Evolutionary conservation across 2,888 invertebrate species (phyloP).

Genomic region (Torymus tubicola): DNA sequence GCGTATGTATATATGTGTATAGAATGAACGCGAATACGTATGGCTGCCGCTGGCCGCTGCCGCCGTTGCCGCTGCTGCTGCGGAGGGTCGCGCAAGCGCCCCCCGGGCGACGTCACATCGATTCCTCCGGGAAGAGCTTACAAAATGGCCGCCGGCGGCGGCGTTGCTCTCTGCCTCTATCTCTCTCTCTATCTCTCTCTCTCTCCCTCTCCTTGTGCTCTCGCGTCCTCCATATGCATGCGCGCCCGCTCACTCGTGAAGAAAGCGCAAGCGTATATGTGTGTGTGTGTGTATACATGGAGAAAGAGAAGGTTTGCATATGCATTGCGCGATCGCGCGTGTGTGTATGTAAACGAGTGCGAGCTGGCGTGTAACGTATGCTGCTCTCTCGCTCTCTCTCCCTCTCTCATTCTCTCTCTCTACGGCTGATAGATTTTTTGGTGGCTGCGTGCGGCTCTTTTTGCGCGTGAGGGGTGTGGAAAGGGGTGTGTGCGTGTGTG

Average conservation of each 20-base stretch:
- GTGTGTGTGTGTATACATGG: neutral
- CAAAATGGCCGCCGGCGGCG: slow-evolving; percentile 76
- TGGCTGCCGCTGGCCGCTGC: neutral
- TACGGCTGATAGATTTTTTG: no score
- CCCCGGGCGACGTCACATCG: slow-evolving; percentile 76
- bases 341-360: neutral
- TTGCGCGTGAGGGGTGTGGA: no score
- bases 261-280: slow-evolving; percentile 3
- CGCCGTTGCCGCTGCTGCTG: neutral
- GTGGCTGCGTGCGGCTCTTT: no score
- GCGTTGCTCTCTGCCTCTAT: slow-evolving; percentile 67
- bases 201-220: neutral
- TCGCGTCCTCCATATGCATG: slow-evolving; percentile 54
- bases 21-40: neutral
- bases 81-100: slow-evolving; percentile 72
- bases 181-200: slow-evolving; percentile 67
- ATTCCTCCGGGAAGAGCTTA: slow-evolving; percentile 77
- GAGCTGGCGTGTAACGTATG: neutral
- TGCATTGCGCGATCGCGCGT: slow-evolving; percentile 1
- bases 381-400: neutral
- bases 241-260: slow-evolving; percentile 25
- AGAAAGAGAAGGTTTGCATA: slow-evolving; percentile 13
- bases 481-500: no score
- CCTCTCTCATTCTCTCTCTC: neutral
- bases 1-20: no score